phyloP scores from a whole-genome alignment of 2,888 invertebrate genomes.

The Plemyria rubiginata region DNA sequence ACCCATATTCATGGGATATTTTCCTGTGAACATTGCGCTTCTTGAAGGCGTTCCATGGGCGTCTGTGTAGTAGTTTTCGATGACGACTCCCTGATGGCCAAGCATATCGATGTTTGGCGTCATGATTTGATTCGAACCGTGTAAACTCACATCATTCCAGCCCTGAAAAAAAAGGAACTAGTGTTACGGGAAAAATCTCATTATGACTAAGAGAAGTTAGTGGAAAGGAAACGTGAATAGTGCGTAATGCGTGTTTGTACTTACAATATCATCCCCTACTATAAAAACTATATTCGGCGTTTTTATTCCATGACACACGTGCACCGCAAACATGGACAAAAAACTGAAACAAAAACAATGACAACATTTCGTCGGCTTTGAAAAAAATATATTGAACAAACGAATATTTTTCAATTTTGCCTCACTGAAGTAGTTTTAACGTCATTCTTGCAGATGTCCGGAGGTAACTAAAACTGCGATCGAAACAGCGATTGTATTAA shows the following conservation, averaged over 20 bases:
- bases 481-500: not conserved
- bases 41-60: slow-evolving; percentile 91
- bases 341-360: slow-evolving; percentile 29
- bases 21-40: slow-evolving; percentile 91
- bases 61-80: slow-evolving; percentile 92
- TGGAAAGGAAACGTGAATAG: no score
- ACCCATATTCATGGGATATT: slow-evolving; percentile 92
- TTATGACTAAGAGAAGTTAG: no score
- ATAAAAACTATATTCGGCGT: slow-evolving; percentile 90
- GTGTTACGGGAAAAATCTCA: not conserved
- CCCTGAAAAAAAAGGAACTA: slow-evolving; percentile 84
- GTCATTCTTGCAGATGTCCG: slow-evolving; percentile 12
- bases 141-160: slow-evolving; percentile 94
- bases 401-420: slow-evolving; percentile 5
- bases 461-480: not conserved
- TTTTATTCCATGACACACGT: slow-evolving; percentile 33
- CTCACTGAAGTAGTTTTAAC: slow-evolving; percentile 24
- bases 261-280: slow-evolving; percentile 92
- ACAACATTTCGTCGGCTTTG: not conserved
- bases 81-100: slow-evolving; percentile 91
- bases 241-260: slow-evolving; percentile 38
- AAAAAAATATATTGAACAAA: slow-evolving; percentile 1
- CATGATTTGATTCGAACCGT: slow-evolving; percentile 92
- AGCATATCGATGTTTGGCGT: slow-evolving; percentile 95
- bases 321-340: slow-evolving; percentile 35